A percentile compares a stretch with the other conserved stretches of the same genome.
These are phyloP conservation scores for Aptenodytes forsteri DNA, from an alignment of 2,113 vertebrate species.

Conservation along the genomic window DNA sequence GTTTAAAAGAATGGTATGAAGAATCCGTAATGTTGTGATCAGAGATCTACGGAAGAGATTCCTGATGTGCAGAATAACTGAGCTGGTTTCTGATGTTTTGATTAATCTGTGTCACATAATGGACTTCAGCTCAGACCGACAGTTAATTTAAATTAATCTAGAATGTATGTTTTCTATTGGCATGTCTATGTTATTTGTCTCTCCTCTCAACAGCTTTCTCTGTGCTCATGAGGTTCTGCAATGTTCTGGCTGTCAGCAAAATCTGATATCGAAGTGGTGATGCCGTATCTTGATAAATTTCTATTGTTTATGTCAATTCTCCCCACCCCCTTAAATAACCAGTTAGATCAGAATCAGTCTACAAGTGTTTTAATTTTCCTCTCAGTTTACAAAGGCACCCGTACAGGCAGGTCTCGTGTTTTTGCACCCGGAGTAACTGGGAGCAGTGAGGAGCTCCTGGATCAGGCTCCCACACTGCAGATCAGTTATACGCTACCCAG, in stretches of 20 bases:
- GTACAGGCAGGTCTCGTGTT: not conserved
- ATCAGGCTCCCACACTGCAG: not conserved
- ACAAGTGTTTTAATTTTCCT: not conserved
- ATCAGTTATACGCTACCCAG: not conserved
- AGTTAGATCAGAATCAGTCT: not conserved
- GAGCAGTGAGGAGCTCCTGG: not conserved
- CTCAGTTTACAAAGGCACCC: not conserved
- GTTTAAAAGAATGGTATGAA: not conserved
- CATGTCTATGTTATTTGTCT: not conserved
- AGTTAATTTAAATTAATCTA: not conserved
- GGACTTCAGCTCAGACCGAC: not conserved
- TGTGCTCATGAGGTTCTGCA: not conserved
- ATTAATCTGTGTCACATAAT: not conserved
- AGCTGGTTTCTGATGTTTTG: not conserved
- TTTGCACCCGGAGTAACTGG: not conserved
- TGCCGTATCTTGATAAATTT: not conserved
- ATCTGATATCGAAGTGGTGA: not conserved
- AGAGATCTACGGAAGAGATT: not conserved
- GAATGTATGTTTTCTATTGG: not conserved
- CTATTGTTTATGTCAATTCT: not conserved
- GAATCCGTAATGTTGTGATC: not conserved
- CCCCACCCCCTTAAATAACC: not conserved
- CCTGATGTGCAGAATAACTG: not conserved
- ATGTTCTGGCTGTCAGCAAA: not conserved
- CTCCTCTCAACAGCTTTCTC: not conserved